These are phyloP conservation scores for Parnassius smintheus DNA, from an alignment of 2,888 invertebrate species.

Conservation along the genomic window DNA sequence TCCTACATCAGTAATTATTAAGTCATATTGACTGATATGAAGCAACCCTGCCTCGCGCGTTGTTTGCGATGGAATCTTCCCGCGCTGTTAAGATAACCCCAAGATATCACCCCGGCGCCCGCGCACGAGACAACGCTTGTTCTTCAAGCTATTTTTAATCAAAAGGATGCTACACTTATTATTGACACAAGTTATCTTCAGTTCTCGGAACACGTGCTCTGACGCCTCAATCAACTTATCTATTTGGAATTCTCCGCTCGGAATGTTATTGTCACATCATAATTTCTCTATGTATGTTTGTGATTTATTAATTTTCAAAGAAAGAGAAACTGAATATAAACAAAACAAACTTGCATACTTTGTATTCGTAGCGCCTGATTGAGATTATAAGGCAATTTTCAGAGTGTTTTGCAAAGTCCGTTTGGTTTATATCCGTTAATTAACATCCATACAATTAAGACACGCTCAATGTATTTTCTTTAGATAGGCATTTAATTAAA, in stretches of 20 bases:
- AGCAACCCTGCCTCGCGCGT: conserved; percentile 34
- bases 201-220: conserved; percentile 42
- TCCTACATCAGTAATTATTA: conserved; percentile 7
- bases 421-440: too few relatives aligned
- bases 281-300: conserved; percentile 20
- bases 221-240: conserved; percentile 35
- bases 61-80: conserved; percentile 79
- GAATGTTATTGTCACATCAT: conserved; percentile 28
- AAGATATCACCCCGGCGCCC: conserved; percentile 51
- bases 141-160: conserved; percentile 43
- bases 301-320: conserved; percentile 22
- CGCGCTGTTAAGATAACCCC: conserved; percentile 63
- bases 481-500: too few relatives aligned
- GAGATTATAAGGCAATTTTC: neutral
- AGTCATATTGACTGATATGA: conserved; percentile 13
- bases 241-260: conserved; percentile 42
- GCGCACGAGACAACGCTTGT: conserved; percentile 58
- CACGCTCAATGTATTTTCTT: too few relatives aligned
- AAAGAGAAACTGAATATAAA: conserved; percentile 17
- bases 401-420: too few relatives aligned
- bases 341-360: neutral
- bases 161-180: conserved; percentile 34
- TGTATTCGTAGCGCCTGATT: neutral
- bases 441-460: too few relatives aligned
- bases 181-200: conserved; percentile 40